Evolutionary conservation across 2,113 vertebrate species (phyloP), one percentile per base, ranked within the genome.

Genomic region (Microtus ochrogaster): DNA sequence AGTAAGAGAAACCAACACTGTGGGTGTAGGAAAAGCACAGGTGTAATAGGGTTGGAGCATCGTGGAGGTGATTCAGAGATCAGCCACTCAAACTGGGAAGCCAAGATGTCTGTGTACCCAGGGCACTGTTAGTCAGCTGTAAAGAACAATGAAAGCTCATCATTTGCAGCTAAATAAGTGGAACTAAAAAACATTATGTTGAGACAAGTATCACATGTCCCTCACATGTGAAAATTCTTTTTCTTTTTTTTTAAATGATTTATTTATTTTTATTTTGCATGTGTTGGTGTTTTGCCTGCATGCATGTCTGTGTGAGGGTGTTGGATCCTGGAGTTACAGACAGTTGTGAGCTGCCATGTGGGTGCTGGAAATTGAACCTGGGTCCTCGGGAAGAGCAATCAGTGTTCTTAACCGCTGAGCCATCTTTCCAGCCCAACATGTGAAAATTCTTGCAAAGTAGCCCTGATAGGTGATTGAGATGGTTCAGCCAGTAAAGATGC

Each of bases 11-110:
- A 81, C 10, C 4, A 94, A 12, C 26, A 26, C 79, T 61, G 52
- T 88, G 39, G 77, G 52, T 79, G 89, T 92, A 87, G 79, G 26
- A n/a, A 85, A 95, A 95, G 41, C 36, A 22, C 61, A 86, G 12
- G 2, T 91, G 90, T 85, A 36, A 41, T 14, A 47, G 30, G 12
- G 22, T 26, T 86, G 39, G 66, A 86, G 9, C 61, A 55, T 61
- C 36, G 19, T 16, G 7, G 87, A 30, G 73, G 19, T 44, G 10
- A 58, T 58, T n/a, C 81, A 33, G 24, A 58, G n/a, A 13, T 88
- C 47, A 55, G 70, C 39, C 41, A 92, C 84, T 63, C 41, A 92
- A 33, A 79, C 47, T 84, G 10, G 55, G 83, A 76, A 86, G 26
- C 22, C 49, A 58, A 65, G 28, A 52, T 63, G 30, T 39, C 21